These are phyloP conservation scores for Diachasma alloeum DNA, from an alignment of 1,140 invertebrate genomes.

Conservation along the genomic window DNA sequence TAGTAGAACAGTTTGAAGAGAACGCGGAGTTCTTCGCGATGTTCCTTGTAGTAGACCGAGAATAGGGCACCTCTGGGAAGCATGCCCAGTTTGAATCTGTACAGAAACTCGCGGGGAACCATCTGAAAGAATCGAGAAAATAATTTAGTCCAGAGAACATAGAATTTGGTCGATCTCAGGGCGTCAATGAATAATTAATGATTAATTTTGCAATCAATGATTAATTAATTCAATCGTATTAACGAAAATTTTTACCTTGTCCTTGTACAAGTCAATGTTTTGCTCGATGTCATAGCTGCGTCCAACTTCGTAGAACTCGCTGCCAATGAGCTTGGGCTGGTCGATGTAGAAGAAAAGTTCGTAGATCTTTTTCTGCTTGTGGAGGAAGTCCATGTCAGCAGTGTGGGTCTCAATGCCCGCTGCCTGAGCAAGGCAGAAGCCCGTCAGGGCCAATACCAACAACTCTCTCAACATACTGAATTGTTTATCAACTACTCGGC, in stretches of 20 bases:
- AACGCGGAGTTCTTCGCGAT: constrained; percentile 66
- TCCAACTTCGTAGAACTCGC: constrained; percentile 64
- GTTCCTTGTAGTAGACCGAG: constrained; percentile 59
- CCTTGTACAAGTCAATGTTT: constrained; percentile 62
- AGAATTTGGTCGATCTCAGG: too few species aligned
- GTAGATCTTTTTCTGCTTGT: constrained; percentile 70
- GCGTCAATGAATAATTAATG: too few species aligned
- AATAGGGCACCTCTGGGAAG: constrained; percentile 53
- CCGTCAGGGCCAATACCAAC: constrained; percentile 46
- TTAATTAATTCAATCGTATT: too few species aligned
- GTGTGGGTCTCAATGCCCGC: constrained; percentile 32
- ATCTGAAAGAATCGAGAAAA: constrained; percentile 60
- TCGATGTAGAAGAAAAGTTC: constrained; percentile 71
- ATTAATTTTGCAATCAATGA: too few species aligned
- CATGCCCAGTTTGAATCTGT: constrained; percentile 64
- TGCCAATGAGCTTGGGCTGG: constrained; percentile 63
- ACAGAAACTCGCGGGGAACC: constrained; percentile 65
- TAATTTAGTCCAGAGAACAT: too few species aligned
- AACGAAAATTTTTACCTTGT: constrained; percentile 37
- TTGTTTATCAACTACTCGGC: constrained; percentile 24
- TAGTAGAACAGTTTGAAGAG: constrained; percentile 70
- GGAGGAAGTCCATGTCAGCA: constrained; percentile 65
- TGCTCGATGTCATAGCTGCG: constrained; percentile 67
- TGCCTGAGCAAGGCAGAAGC: constrained; percentile 46
- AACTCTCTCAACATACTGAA: constrained; percentile 43